These are phyloP conservation scores for Pagrus major DNA, from an alignment of 2,113 vertebrate genomes.

Conservation along the genomic window DNA sequence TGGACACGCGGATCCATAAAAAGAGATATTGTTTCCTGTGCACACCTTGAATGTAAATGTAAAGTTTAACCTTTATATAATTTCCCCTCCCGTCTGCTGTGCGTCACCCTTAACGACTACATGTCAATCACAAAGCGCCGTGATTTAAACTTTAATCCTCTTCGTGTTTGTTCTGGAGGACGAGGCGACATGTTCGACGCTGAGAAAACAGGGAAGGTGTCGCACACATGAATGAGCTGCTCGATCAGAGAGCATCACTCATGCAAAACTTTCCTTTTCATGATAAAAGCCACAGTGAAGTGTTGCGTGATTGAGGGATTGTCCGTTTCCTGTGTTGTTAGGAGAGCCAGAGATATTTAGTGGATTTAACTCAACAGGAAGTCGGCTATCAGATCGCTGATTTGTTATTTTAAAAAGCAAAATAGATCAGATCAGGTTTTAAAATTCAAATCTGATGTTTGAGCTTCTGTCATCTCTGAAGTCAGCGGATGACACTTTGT, in stretches of 20 bases:
- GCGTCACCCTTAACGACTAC: background rate
- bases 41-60: background rate
- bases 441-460: conserved; percentile 33
- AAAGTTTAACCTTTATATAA: conserved; percentile 1
- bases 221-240: background rate
- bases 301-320: background rate
- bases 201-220: conserved; percentile 19
- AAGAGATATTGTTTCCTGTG: too few species aligned
- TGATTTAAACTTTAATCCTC: conserved; percentile 11
- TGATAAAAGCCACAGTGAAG: background rate
- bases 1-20: too few species aligned
- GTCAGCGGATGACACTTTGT: background rate
- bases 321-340: background rate
- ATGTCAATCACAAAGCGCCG: background rate
- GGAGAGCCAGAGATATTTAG: background rate
- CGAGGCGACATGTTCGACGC: background rate
- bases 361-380: conserved; percentile 8
- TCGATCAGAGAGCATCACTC: background rate
- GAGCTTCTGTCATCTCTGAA: background rate
- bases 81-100: conserved; percentile 20
- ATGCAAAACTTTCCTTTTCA: conserved; percentile 38
- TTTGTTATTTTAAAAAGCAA: conserved; percentile 29
- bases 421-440: conserved; percentile 1
- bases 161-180: background rate
- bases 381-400: background rate